Evolutionary conservation across 2,797 vertebrate species (phyloP).

Genomic region (Hippocampus kuda): DNA sequence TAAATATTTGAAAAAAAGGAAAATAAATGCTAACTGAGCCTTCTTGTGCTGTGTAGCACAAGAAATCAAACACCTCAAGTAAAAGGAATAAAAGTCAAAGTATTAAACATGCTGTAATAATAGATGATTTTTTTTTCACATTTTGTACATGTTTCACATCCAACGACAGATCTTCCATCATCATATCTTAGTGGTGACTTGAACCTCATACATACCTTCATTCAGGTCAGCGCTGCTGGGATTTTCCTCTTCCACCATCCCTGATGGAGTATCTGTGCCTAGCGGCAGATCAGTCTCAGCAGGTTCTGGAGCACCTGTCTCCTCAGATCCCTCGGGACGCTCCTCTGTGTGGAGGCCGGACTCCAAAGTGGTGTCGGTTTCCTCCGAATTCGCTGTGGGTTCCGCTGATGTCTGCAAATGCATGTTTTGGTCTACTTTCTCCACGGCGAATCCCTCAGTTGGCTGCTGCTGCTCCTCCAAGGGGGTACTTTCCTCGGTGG

Average conservation of each 20-base stretch:
- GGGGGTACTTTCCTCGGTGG: slow-evolving; percentile 19
- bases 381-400: slow-evolving; percentile 1
- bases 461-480: slow-evolving; percentile 14
- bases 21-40: neutral
- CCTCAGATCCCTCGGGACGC: slow-evolving; percentile 17
- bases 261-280: neutral
- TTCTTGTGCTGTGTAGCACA: too few relatives aligned
- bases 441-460: neutral
- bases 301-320: slow-evolving; percentile 20
- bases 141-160: too few relatives aligned
- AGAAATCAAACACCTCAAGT: too few relatives aligned
- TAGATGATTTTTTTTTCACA: too few relatives aligned
- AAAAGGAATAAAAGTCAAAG: too few relatives aligned
- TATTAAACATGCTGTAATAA: too few relatives aligned
- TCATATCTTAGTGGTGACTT: neutral
- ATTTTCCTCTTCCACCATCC: slow-evolving; percentile 7
- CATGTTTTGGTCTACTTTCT: slow-evolving; percentile 23
- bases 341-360: neutral
- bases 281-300: slow-evolving; percentile 11
- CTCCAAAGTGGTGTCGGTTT: neutral
- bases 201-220: neutral
- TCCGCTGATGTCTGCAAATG: slow-evolving; percentile 27
- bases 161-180: neutral
- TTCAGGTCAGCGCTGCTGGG: slow-evolving; percentile 12
- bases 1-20: neutral